phyloP scores from a whole-genome alignment of 2,113 vertebrate species.

The Forbesichthys papilliferus region DNA sequence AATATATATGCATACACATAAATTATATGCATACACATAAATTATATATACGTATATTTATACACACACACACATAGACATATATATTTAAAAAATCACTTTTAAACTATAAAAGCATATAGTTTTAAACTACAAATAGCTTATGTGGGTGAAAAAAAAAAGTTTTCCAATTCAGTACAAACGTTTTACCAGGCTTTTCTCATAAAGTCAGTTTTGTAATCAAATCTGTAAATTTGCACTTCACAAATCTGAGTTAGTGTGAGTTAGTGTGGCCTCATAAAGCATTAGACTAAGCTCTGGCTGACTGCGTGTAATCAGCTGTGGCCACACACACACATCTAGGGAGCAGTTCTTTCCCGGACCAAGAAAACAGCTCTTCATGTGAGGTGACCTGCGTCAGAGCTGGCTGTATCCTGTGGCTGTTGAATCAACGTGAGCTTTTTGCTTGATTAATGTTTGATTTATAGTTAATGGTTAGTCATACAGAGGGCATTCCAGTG shows the following conservation, averaged over 20 bases:
- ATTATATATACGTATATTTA: no score
- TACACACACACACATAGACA: no score
- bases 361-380: slow-evolving; percentile 40
- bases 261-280: slow-evolving; percentile 4
- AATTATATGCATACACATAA: no score
- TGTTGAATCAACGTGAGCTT: slow-evolving; percentile 39
- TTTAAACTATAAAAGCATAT: no score
- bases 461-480: slow-evolving; percentile 69
- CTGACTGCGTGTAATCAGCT: slow-evolving; percentile 51
- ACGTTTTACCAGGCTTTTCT: no score
- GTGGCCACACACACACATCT: slow-evolving; percentile 50
- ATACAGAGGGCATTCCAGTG: slow-evolving; percentile 42
- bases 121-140: neutral
- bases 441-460: slow-evolving; percentile 71
- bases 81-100: no score
- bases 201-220: neutral
- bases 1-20: no score
- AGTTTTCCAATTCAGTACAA: no score
- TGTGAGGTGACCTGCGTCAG: slow-evolving; percentile 51
- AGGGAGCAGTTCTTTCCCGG: slow-evolving; percentile 46
- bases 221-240: neutral
- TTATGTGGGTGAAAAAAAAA: neutral
- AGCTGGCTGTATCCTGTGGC: slow-evolving; percentile 49
- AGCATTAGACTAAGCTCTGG: neutral
- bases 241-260: neutral